Conservation (phyloP, 2,888 invertebrate species). For the Trileptium ribeirensis region DNA sequence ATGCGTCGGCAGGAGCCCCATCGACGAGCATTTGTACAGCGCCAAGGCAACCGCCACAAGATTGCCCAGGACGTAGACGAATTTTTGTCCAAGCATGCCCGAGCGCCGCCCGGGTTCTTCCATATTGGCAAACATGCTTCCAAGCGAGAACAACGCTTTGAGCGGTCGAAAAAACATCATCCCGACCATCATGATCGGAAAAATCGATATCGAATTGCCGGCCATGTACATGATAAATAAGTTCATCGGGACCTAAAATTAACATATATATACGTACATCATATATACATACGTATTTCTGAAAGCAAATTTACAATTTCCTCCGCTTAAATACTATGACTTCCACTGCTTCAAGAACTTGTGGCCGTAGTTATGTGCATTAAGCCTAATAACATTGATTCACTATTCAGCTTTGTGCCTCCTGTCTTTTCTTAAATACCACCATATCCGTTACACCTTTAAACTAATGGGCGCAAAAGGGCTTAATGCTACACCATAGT, state of each 20-base stretch:
- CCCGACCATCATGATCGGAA: conserved; percentile 99
- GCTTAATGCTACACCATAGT: too few relatives aligned
- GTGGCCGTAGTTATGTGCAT: too few relatives aligned
- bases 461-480: too few relatives aligned
- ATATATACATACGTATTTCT: too few relatives aligned
- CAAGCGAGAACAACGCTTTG: conserved; percentile 81
- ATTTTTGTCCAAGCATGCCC: conserved; percentile 65
- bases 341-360: too few relatives aligned
- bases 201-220: conserved; percentile 95
- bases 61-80: conserved; percentile 87
- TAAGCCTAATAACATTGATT: too few relatives aligned
- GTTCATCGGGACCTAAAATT: conserved; percentile 68
- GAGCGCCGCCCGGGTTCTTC: neutral
- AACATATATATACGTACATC: neutral
- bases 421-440: too few relatives aligned
- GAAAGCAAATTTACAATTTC: too few relatives aligned
- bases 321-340: too few relatives aligned
- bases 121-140: conserved; percentile 49
- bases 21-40: conserved; percentile 92
- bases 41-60: conserved; percentile 81
- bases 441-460: too few relatives aligned
- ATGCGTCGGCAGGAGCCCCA: conserved; percentile 92
- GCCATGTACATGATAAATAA: conserved; percentile 99
- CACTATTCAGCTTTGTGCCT: too few relatives aligned
- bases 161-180: conserved; percentile 94